Evolutionary conservation across 1,140 invertebrate genomes (phyloP).

Genomic region (Dendroctonus valens): DNA sequence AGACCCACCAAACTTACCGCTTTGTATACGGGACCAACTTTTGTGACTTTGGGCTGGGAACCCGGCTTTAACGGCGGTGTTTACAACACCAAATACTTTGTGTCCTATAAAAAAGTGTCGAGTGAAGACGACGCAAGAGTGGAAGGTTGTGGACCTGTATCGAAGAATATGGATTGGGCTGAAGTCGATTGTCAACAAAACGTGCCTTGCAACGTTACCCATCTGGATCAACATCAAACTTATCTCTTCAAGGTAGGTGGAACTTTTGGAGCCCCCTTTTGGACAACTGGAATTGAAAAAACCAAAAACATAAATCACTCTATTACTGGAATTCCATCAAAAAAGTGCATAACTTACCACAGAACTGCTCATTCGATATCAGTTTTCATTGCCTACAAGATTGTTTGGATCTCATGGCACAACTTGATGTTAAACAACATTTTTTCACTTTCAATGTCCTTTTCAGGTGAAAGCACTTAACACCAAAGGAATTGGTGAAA

Average conservation of each 20-base stretch:
- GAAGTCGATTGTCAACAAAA: constrained; percentile 79
- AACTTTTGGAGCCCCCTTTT: too few relatives aligned
- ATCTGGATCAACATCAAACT: constrained; percentile 77
- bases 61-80: constrained; percentile 88
- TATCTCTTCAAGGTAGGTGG: constrained; percentile 73
- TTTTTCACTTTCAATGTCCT: not conserved
- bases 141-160: constrained; percentile 61
- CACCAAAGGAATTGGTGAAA: constrained; percentile 79
- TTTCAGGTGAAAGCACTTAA: constrained; percentile 79
- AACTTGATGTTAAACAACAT: not conserved
- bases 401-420: too few relatives aligned
- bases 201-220: constrained; percentile 84
- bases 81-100: constrained; percentile 80
- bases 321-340: not conserved
- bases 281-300: not conserved
- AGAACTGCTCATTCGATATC: not conserved
- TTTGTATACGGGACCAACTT: constrained; percentile 70
- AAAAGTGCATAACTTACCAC: not conserved
- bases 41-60: constrained; percentile 77
- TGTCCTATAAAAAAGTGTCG: constrained; percentile 68
- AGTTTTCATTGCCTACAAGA: too few relatives aligned
- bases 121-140: constrained; percentile 59
- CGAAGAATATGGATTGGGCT: constrained; percentile 65
- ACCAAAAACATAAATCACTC: not conserved
- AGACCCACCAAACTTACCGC: constrained; percentile 70